Evolutionary conservation across 1,140 invertebrate genomes (phyloP).

Genomic region (Drosophila littoralis): DNA sequence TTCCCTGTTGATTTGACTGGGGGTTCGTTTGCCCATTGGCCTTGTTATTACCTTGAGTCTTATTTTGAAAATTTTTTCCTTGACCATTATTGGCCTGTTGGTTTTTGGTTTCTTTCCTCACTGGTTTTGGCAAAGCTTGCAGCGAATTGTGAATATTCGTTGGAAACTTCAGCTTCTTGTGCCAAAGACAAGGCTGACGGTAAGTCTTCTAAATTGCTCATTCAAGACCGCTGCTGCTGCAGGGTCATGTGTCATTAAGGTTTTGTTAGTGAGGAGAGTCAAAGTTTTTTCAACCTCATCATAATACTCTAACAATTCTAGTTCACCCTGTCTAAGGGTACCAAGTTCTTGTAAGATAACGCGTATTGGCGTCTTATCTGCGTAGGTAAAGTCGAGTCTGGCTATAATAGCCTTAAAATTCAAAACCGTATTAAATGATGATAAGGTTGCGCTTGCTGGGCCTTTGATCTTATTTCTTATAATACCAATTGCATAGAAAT

Average conservation of each 20-base stretch:
- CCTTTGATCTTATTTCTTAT: neutral
- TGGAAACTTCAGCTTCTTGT: no score
- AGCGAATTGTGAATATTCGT: conserved; percentile 2
- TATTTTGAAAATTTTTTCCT: neutral
- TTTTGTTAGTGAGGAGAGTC: neutral
- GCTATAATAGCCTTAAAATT: neutral
- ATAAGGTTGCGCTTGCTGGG: neutral
- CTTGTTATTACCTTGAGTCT: no score
- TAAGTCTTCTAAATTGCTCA: no score
- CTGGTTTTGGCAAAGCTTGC: neutral
- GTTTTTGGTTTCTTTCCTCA: neutral
- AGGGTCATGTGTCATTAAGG: no score
- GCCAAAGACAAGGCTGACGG: no score
- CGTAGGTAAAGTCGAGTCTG: neutral
- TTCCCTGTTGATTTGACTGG: neutral
- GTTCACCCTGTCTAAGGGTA: neutral
- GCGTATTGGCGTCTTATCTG: neutral
- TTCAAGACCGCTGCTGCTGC: no score
- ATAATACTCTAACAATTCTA: neutral
- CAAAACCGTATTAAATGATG: neutral
- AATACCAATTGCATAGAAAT: neutral
- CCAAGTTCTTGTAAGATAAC: neutral
- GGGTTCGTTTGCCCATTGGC: neutral
- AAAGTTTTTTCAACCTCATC: no score
- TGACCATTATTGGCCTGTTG: neutral